These are phyloP conservation scores for Chondrilla cf. caribensis DNA, from an alignment of 37 sponge, comb jelly and placozoan species.

Conservation along the genomic window DNA sequence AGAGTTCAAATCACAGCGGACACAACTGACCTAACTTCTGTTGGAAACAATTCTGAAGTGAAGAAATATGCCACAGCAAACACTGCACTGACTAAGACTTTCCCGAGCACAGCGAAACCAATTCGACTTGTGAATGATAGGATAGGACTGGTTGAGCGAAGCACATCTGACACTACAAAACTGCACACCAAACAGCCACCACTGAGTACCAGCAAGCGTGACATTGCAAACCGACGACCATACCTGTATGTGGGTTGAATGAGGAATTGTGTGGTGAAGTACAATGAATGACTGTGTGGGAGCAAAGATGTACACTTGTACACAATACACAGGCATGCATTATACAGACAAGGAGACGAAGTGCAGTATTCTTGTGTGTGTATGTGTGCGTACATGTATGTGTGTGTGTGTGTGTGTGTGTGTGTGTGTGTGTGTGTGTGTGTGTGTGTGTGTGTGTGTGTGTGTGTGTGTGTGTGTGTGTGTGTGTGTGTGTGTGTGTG, in stretches of 20 bases:
- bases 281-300: too few species aligned
- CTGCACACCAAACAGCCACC: neutral
- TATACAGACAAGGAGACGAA: neutral
- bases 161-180: neutral
- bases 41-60: slow-evolving; percentile 62
- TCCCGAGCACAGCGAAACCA: slow-evolving; percentile 30
- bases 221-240: neutral
- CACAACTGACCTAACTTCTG: slow-evolving; percentile 53
- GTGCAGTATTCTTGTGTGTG: neutral
- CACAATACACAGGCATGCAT: too few species aligned
- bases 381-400: neutral
- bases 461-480: too few species aligned
- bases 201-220: neutral
- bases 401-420: too few species aligned
- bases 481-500: too few species aligned
- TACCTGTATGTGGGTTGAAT: neutral
- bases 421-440: too few species aligned
- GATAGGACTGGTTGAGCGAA: neutral
- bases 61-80: slow-evolving; percentile 52
- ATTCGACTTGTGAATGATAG: neutral
- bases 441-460: too few species aligned
- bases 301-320: too few species aligned
- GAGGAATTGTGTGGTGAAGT: neutral
- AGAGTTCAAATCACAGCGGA: too few species aligned
- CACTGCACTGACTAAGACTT: slow-evolving; percentile 45